A percentile compares a stretch with the other conserved stretches of the same genome.
These are phyloP conservation scores for Calephelis nemesis DNA, from an alignment of 1,140 invertebrate genomes.

Conservation along the genomic window DNA sequence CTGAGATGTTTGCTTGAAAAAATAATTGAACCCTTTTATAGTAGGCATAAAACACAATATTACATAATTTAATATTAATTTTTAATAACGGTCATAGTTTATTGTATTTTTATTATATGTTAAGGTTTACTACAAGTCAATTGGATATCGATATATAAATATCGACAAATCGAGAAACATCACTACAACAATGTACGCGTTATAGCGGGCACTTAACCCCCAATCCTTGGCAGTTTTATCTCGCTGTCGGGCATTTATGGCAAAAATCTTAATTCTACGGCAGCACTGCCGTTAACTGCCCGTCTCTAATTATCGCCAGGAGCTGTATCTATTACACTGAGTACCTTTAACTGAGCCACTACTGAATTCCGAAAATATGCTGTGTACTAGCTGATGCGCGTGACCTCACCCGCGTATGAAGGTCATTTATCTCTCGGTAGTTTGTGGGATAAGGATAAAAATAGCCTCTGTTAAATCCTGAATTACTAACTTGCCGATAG, in stretches of 20 bases:
- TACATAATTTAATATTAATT: too few species aligned
- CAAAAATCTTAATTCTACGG: conserved; percentile 76
- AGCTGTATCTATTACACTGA: conserved; percentile 67
- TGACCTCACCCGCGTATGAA: too few species aligned
- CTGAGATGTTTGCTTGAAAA: too few species aligned
- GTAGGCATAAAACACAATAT: too few species aligned
- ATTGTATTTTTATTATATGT: background rate
- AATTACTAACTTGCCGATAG: too few species aligned
- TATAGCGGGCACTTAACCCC: conserved; percentile 76
- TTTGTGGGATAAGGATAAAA: too few species aligned
- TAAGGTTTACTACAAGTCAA: background rate
- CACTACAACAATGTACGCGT: conserved; percentile 63
- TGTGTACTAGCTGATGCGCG: background rate
- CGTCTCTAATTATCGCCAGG: conserved; percentile 69
- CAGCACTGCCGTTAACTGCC: conserved; percentile 70
- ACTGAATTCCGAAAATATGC: conserved; percentile 3
- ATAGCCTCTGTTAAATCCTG: too few species aligned
- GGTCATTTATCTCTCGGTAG: too few species aligned
- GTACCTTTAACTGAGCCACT: conserved; percentile 27
- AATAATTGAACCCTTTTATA: too few species aligned
- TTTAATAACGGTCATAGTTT: too few species aligned
- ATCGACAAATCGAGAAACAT: conserved; percentile 28
- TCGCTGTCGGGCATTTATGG: conserved; percentile 65
- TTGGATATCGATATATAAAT: background rate
- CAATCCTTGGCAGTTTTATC: conserved; percentile 71